Evolutionary conservation across 2,888 invertebrate genomes (phyloP).

Genomic region (Eupithecia tripunctaria): DNA sequence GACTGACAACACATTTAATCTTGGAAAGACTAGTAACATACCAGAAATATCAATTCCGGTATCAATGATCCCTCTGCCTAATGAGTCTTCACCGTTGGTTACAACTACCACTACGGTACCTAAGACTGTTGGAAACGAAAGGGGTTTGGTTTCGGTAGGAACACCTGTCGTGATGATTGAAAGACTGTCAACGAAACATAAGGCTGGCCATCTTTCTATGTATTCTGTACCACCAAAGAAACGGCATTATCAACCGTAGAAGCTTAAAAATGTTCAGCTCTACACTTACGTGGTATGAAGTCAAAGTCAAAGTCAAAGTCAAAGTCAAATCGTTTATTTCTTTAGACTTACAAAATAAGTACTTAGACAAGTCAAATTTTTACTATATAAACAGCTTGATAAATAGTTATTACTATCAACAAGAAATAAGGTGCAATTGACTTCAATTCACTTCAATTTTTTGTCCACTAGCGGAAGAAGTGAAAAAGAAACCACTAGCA

Average conservation of each 20-base stretch:
- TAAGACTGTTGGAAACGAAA: background rate
- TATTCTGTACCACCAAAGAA: slow-evolving; percentile 25
- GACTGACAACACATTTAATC: background rate
- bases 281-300: background rate
- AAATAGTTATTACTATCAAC: too few species aligned
- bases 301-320: too few species aligned
- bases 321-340: too few species aligned
- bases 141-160: background rate
- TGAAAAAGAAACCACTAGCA: too few species aligned
- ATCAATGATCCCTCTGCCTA: slow-evolving; percentile 28
- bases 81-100: slow-evolving; percentile 1
- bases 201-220: slow-evolving; percentile 8
- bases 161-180: slow-evolving; percentile 7
- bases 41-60: slow-evolving; percentile 16
- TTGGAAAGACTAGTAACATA: background rate
- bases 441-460: too few species aligned
- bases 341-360: too few species aligned
- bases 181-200: slow-evolving; percentile 21
- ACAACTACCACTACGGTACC: background rate
- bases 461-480: too few species aligned
- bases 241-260: slow-evolving; percentile 21
- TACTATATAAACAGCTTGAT: too few species aligned
- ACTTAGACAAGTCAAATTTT: too few species aligned
- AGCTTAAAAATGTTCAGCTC: background rate
- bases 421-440: too few species aligned